Evolutionary conservation across 2,888 invertebrate species (phyloP).

Genomic region (Chydorus sphaericus): DNA sequence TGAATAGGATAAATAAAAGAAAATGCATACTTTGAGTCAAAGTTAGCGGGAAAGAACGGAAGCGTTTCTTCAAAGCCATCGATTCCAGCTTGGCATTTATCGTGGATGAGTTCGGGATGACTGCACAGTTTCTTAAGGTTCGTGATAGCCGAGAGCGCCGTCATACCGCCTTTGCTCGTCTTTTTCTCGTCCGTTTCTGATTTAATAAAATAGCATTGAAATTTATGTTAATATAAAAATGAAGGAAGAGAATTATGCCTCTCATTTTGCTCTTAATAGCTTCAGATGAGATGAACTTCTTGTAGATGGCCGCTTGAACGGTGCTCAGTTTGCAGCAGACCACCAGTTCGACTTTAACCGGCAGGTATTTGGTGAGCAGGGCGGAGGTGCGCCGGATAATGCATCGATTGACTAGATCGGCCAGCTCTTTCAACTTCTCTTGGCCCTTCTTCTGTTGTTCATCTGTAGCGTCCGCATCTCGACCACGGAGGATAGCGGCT

Average conservation of each 20-base stretch:
- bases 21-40: constrained; percentile 48
- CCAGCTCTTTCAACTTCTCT: constrained; percentile 68
- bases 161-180: constrained; percentile 35
- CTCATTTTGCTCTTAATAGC: constrained; percentile 56
- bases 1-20: too few species aligned
- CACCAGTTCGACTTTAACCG: constrained; percentile 89
- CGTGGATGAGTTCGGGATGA: constrained; percentile 89
- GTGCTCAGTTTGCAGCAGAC: constrained; percentile 82
- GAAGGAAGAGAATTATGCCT: constrained; percentile 29
- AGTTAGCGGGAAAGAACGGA: constrained; percentile 55
- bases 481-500: constrained; percentile 71
- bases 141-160: constrained; percentile 83
- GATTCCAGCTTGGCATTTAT: constrained; percentile 64
- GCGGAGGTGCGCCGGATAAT: constrained; percentile 88
- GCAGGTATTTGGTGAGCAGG: constrained; percentile 89
- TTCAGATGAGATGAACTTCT: constrained; percentile 74
- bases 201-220: too few species aligned
- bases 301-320: constrained; percentile 70
- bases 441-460: constrained; percentile 67
- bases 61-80: constrained; percentile 77
- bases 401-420: constrained; percentile 77
- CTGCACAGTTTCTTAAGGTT: constrained; percentile 93
- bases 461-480: constrained; percentile 78
- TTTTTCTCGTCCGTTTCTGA: constrained; percentile 24
- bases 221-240: too few species aligned